Evolutionary conservation across 2,888 invertebrate genomes (phyloP), one percentile per base, ranked within the genome.

Genomic region (Calameuta filiformis): DNA sequence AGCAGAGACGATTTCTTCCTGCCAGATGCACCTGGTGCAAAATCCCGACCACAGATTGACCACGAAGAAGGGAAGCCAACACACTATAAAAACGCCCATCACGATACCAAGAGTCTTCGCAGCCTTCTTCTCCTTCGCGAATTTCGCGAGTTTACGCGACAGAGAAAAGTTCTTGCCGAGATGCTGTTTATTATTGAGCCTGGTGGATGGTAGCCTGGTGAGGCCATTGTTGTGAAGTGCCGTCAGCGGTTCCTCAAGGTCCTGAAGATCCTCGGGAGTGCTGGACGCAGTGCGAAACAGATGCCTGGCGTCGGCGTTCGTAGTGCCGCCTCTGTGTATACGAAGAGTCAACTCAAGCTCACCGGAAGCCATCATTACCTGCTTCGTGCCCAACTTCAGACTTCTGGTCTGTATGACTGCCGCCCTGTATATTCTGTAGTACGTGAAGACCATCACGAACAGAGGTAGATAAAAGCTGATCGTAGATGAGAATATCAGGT

Each of bases 381-480:
- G 97, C 88, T 98, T 98, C 79, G 97, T 97, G 80, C 99, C 99
- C 80, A 97, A 94, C 89, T 97, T 96, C 68, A 99, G 93, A 77
- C 98, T 98, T 82, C 96, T 94, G 77, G 98, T 98, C 92, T 98
- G 98, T 86, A 96, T 96, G 3, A 97, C 96, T 6, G 99, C 99
- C 4, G 98, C 98, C 73, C 97, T 94, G 92, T 99, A 99, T 86
- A 99, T 99, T 84, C 97, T 95, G 92, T 97, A 98, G 92, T 99
- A 99, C 6, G 99, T 99, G 92, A 99, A 98, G 83, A 99, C 97
- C 98, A 99, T 99, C 78, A 99, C 97, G 91, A 98, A 95, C 37
- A 99, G 93, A 37, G 99, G 99, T 85, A 98, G 94, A 92, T 99
- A 99, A 93, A 99, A 99, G 33, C 99, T 99, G 89, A 99, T 98